Base-by-base conservation (phyloP, 2,888 invertebrate species). In the Tetanocera ferruginea region DNA sequence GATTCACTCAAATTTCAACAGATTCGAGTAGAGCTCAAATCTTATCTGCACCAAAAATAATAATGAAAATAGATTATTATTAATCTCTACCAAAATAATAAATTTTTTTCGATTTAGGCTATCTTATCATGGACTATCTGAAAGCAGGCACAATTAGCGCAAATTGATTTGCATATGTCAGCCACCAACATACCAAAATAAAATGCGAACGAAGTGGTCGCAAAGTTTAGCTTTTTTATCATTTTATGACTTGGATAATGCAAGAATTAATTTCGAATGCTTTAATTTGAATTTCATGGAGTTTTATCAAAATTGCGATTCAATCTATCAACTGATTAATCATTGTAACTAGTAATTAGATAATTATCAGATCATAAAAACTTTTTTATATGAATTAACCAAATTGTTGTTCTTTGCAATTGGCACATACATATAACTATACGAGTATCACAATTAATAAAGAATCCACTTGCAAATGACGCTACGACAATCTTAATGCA, bases 221-320 rank as follows among this genome's bases (percentile, higher is more conserved):
- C 23, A 25, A 3, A 23, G 55, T 55, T 55, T 6, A n/a, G 19
- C 55, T 8, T 9, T 28, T 60, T 60, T 60, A 60, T 60, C 25
- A 28, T 23, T 60, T 60, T 60, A 60, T 60, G 60, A 60, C 28
- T 25, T 17, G 17, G 28, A 60, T 28, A 14, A 28, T 11, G 25
- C 34, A 31, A 34, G 34, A 34, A n/a, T 19, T 37, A 19, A 67
- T 67, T 67, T 34, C 67, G 5, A 34, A 19, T 11, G 37, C 67
- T 6, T 6, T 67, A 37, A 67, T 37, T 67, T 37, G 37, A 34
- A 43, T 37, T 67, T 67, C 67, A 67, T 67, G 19, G 67, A 23
- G 19, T 34, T 43, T 67, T 67, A 34, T 67, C 67, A 67, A 31
- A 23, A 19, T 34, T 37, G 14, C 37, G 37, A 43, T 67, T 34